Conservation (phyloP, 2,888 invertebrate genomes). For the Dione vanillae region DNA sequence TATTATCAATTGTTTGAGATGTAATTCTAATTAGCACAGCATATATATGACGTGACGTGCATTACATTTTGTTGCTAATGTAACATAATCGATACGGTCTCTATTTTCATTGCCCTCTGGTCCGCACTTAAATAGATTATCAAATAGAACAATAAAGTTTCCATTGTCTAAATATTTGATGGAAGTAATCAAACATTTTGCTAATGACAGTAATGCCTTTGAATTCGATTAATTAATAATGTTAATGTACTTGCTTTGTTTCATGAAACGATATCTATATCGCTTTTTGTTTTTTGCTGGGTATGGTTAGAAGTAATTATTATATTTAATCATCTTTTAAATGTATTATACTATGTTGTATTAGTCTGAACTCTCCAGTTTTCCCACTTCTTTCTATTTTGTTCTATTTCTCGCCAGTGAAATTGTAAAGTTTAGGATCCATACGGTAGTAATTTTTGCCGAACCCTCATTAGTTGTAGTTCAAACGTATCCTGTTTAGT, state of each 20-base stretch:
- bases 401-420: too few relatives aligned
- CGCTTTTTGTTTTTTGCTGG: too few relatives aligned
- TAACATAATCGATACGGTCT: constrained; percentile 7
- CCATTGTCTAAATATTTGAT: constrained; percentile 27
- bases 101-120: constrained; percentile 11
- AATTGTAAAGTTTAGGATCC: too few relatives aligned
- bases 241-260: not conserved
- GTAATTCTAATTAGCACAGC: constrained; percentile 29
- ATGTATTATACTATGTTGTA: too few relatives aligned
- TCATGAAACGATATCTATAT: too few relatives aligned
- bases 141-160: constrained; percentile 24
- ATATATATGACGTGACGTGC: constrained; percentile 7
- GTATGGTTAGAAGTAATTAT: too few relatives aligned
- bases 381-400: too few relatives aligned
- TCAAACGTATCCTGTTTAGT: too few relatives aligned
- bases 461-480: too few relatives aligned
- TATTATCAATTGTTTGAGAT: constrained; percentile 32
- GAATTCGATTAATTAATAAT: constrained; percentile 7
- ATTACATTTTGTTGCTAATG: not conserved
- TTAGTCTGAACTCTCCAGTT: too few relatives aligned
- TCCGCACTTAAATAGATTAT: constrained; percentile 31
- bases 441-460: too few relatives aligned
- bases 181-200: constrained; percentile 14
- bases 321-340: too few relatives aligned
- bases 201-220: constrained; percentile 5